phyloP scores from a whole-genome alignment of 2,797 vertebrate species.

The Carcharodon carcharias region DNA sequence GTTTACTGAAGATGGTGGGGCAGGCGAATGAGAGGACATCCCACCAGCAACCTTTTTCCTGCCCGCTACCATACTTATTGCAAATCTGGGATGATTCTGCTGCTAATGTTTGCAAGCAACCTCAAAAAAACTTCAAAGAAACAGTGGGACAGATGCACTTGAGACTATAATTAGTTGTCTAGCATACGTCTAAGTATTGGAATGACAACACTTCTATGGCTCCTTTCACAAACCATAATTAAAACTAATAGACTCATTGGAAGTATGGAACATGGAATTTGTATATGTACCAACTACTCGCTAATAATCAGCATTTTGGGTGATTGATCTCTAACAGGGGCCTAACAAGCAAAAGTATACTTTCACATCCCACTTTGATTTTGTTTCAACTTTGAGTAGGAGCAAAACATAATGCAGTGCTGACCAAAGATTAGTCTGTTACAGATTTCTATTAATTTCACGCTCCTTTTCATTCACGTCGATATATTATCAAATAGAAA shows the following conservation, averaged over 20 bases:
- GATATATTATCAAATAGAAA: not conserved
- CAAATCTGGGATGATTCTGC: too few species aligned
- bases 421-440: not conserved
- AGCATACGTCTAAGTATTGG: not conserved
- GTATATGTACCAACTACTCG: not conserved
- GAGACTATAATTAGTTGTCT: slow-evolving; percentile 19
- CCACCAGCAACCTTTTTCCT: too few species aligned
- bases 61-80: too few species aligned
- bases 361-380: not conserved
- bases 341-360: not conserved
- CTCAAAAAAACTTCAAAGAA: not conserved
- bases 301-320: not conserved
- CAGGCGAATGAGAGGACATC: too few species aligned
- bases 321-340: too few species aligned
- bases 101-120: not conserved
- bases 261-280: slow-evolving; percentile 16
- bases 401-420: not conserved
- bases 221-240: not conserved
- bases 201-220: not conserved
- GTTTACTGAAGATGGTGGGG: too few species aligned
- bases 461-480: not conserved
- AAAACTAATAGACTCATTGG: not conserved
- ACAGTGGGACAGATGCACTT: slow-evolving; percentile 1
- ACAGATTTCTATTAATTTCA: not conserved
- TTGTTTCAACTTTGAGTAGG: not conserved